These are phyloP conservation scores for Brienomyrus longianalis DNA, from an alignment of 2,113 vertebrate species.

Conservation along the genomic window DNA sequence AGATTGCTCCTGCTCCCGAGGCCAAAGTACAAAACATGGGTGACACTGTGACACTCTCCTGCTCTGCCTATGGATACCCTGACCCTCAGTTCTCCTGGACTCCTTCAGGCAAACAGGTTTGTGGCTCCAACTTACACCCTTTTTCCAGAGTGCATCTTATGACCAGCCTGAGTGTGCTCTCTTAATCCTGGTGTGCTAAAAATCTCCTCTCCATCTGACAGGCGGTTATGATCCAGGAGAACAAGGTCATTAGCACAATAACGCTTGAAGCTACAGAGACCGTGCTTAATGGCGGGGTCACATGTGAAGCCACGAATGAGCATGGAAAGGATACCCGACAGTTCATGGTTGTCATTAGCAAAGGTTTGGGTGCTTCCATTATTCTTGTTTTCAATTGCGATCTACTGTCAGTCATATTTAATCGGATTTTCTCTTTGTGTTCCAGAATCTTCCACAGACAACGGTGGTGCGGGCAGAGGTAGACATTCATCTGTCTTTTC, in stretches of 20 bases:
- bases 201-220: conserved; percentile 10
- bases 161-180: background rate
- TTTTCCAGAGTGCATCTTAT: background rate
- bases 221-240: conserved; percentile 48
- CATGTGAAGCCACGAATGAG: conserved; percentile 60
- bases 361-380: conserved; percentile 24
- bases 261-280: conserved; percentile 54
- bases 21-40: conserved; percentile 29
- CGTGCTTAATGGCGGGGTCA: conserved; percentile 57
- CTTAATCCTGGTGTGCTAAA: background rate
- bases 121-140: background rate
- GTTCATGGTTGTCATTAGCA: conserved; percentile 46
- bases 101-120: conserved; percentile 44
- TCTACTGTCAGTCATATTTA: background rate
- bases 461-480: conserved; percentile 53
- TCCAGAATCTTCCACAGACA: background rate
- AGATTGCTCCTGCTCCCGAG: conserved; percentile 14
- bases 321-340: conserved; percentile 45
- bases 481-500: conserved; percentile 55
- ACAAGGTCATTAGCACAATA: conserved; percentile 61
- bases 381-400: background rate
- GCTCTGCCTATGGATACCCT: conserved; percentile 54
- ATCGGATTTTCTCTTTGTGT: background rate
- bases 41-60: conserved; percentile 44
- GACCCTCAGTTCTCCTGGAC: conserved; percentile 60